Evolutionary conservation across 2,888 invertebrate species (phyloP).

Genomic region (Caenorhabditis angaria): DNA sequence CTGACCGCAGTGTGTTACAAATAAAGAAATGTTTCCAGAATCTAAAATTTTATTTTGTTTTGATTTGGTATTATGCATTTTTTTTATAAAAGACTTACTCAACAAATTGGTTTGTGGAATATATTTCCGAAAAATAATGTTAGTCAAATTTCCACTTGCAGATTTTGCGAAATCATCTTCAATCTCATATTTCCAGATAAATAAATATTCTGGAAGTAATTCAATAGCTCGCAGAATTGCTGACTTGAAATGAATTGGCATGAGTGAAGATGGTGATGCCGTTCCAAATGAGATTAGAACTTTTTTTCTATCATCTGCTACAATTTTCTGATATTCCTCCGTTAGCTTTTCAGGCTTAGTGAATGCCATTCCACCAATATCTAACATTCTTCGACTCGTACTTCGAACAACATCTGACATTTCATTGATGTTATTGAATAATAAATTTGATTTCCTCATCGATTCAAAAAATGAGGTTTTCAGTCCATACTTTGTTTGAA

Average conservation of each 20-base stretch:
- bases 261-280: constrained; percentile 41
- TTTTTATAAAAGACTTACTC: neutral
- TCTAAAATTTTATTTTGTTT: constrained; percentile 24
- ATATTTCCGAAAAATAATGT: constrained; percentile 35
- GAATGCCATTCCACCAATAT: constrained; percentile 50
- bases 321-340: constrained; percentile 14
- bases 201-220: constrained; percentile 43
- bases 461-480: constrained; percentile 11
- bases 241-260: constrained; percentile 42
- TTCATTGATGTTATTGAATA: constrained; percentile 33
- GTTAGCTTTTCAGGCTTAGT: constrained; percentile 12
- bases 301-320: constrained; percentile 23
- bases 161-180: constrained; percentile 26
- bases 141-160: constrained; percentile 7
- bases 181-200: constrained; percentile 57
- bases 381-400: constrained; percentile 26
- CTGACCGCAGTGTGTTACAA: constrained; percentile 49
- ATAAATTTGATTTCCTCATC: constrained; percentile 29
- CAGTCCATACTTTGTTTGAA: constrained; percentile 17
- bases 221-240: constrained; percentile 31
- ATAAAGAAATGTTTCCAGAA: constrained; percentile 33
- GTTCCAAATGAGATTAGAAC: constrained; percentile 54
- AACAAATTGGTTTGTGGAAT: constrained; percentile 28
- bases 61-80: too few species aligned
- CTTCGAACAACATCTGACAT: constrained; percentile 24